phyloP scores from a whole-genome alignment of 2,797 vertebrate genomes.

The Phyllotis vaccarum region DNA sequence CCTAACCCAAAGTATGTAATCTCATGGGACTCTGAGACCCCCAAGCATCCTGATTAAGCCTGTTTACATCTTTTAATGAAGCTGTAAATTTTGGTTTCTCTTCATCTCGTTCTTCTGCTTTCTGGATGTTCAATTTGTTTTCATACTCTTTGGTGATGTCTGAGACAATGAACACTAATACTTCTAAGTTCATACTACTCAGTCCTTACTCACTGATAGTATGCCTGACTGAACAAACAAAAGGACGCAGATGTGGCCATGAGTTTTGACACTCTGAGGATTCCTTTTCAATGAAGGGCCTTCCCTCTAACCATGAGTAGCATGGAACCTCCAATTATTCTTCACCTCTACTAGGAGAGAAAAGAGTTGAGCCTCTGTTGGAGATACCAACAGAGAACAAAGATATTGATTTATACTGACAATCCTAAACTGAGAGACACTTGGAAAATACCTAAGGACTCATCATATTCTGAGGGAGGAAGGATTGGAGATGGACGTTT shows the following conservation, averaged over 20 bases:
- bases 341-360: not conserved
- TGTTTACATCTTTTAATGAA: too few relatives aligned
- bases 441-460: not conserved
- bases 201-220: not conserved
- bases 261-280: too few relatives aligned
- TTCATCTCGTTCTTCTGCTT: not conserved
- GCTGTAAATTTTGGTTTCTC: not conserved
- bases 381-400: not conserved
- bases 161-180: not conserved
- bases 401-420: not conserved
- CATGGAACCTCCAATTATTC: not conserved
- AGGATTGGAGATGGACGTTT: not conserved
- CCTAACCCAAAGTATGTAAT: too few relatives aligned
- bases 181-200: not conserved
- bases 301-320: not conserved
- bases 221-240: not conserved
- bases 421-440: not conserved
- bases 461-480: not conserved
- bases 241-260: not conserved
- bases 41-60: not conserved
- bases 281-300: not conserved
- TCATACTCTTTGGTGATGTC: not conserved
- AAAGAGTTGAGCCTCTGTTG: not conserved
- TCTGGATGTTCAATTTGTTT: not conserved
- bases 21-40: not conserved